A percentile compares a stretch with the other conserved stretches of the same genome.
Evolutionary conservation across 2,797 vertebrate genomes (phyloP).

Genomic region (Hypotaenidia okinawae): DNA sequence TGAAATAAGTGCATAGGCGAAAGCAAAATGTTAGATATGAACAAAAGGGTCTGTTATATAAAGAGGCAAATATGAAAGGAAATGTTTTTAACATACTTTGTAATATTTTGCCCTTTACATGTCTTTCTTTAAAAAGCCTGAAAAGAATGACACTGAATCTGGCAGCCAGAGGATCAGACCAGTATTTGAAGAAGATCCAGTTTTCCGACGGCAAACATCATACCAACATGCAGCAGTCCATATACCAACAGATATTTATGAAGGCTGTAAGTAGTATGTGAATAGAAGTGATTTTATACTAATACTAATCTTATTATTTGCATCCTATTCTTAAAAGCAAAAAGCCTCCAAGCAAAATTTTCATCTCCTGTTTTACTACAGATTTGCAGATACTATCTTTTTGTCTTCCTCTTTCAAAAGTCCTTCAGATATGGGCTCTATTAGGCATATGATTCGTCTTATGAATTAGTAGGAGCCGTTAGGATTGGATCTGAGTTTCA

Average conservation of each 20-base stretch:
- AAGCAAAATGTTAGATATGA: background rate
- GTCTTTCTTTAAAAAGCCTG: slow-evolving; percentile 80
- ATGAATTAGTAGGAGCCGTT: background rate
- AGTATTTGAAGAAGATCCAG: slow-evolving; percentile 89
- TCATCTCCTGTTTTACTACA: background rate
- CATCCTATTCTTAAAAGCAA: background rate
- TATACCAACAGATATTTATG: slow-evolving; percentile 98
- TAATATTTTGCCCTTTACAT: slow-evolving; percentile 49
- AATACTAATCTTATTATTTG: background rate
- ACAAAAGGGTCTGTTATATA: background rate
- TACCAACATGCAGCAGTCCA: slow-evolving; percentile 96
- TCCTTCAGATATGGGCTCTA: background rate
- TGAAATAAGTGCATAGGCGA: background rate
- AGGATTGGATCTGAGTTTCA: background rate
- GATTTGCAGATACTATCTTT: background rate
- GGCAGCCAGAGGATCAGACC: slow-evolving; percentile 90
- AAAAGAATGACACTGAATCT: slow-evolving; percentile 89
- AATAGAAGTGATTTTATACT: background rate
- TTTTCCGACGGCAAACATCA: slow-evolving; percentile 90
- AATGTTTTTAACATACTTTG: background rate
- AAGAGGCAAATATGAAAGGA: background rate
- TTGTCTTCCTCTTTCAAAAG: background rate
- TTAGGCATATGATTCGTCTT: background rate
- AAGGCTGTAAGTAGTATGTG: slow-evolving; percentile 91
- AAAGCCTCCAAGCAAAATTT: background rate